Conservation (phyloP, 2,113 vertebrate genomes). For the Cyphomyrus discorhynchus region DNA sequence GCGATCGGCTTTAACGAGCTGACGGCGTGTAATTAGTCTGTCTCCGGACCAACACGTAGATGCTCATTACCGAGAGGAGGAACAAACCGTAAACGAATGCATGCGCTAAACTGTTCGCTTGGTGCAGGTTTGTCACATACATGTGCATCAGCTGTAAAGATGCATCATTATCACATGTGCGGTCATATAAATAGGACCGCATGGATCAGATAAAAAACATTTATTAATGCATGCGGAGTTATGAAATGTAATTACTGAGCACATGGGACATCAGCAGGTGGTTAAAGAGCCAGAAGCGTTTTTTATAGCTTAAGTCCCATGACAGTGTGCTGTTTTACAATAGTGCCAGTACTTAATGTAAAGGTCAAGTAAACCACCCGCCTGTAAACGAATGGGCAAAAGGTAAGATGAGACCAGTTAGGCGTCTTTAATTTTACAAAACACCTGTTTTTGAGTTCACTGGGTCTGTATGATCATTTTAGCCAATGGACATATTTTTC, state of each 20-base stretch:
- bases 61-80: background rate
- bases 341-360: background rate
- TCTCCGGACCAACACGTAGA: background rate
- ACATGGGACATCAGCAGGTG: background rate
- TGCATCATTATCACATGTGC: background rate
- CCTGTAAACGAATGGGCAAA: background rate
- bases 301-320: background rate
- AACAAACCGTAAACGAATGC: background rate
- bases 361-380: background rate
- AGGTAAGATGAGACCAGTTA: background rate
- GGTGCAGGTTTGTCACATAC: background rate
- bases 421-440: background rate
- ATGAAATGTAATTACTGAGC: background rate
- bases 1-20: background rate
- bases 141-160: background rate
- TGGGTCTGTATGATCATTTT: too few relatives aligned
- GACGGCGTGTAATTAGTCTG: conserved; percentile 10
- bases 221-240: background rate
- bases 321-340: background rate
- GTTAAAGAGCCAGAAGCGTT: background rate
- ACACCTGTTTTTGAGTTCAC: too few relatives aligned
- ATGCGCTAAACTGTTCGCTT: background rate
- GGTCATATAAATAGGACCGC: background rate
- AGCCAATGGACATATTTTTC: too few relatives aligned
- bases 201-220: background rate